Percentiles rank a stretch among this genome's conserved stretches.
Evolutionary conservation across 2,113 vertebrate genomes (phyloP).

Genomic region (Pteropus alecto): DNA sequence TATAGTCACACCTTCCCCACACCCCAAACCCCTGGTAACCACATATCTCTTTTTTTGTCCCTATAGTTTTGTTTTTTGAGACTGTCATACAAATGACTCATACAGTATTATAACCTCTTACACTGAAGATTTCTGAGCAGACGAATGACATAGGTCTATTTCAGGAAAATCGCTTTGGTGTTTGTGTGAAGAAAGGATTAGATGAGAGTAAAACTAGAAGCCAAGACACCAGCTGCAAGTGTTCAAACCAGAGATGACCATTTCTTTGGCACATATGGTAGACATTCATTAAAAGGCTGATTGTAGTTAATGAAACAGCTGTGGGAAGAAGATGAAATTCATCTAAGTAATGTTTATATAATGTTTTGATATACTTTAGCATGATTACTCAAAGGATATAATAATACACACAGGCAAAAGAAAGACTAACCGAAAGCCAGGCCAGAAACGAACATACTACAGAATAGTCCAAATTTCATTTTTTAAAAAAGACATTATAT

Average conservation of each 20-base stretch:
- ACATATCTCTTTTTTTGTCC: background rate
- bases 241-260: conserved; percentile 14
- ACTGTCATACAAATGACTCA: background rate
- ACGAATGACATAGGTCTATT: background rate
- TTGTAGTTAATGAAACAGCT: conserved; percentile 38
- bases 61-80: conserved; percentile 26
- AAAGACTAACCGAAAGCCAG: background rate
- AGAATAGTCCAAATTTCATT: background rate
- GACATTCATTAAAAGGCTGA: conserved; percentile 39
- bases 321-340: conserved; percentile 28
- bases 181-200: conserved; percentile 4
- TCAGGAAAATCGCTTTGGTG: background rate
- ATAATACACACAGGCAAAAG: background rate
- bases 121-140: background rate
- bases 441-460: background rate
- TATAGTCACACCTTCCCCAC: background rate
- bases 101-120: background rate
- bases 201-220: background rate
- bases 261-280: conserved; percentile 8
- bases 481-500: background rate
- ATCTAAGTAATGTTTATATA: conserved; percentile 31
- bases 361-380: conserved; percentile 31
- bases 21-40: background rate
- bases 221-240: conserved; percentile 1
- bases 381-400: conserved; percentile 6